phyloP scores from a whole-genome alignment of 1,140 invertebrate species.

The Drosophila varians region DNA sequence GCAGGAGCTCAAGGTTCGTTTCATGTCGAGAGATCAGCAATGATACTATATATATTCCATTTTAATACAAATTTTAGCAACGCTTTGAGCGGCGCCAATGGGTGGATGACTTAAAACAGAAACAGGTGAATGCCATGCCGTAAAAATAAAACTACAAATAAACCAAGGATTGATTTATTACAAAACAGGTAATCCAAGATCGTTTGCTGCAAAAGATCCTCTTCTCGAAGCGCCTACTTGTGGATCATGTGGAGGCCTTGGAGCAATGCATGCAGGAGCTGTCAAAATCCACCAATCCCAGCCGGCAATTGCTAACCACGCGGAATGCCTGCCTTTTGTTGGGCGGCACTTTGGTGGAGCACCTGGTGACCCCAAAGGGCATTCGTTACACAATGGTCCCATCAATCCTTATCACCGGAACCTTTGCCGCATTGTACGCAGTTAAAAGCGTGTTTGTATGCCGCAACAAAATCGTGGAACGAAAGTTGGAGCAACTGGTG shows the following conservation, averaged over 20 bases:
- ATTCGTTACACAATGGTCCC: constrained; percentile 62
- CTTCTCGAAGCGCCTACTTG: constrained; percentile 73
- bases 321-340: constrained; percentile 67
- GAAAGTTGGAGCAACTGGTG: constrained; percentile 72
- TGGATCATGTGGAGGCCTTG: constrained; percentile 78
- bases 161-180: constrained; percentile 1
- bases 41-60: neutral
- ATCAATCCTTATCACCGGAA: constrained; percentile 46
- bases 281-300: neutral
- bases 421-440: constrained; percentile 66
- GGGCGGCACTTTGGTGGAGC: constrained; percentile 65
- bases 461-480: constrained; percentile 76
- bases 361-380: constrained; percentile 64
- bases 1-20: constrained; percentile 58
- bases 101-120: constrained; percentile 71
- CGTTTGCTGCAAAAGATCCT: constrained; percentile 70
- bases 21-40: neutral
- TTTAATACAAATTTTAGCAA: constrained; percentile 20
- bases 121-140: constrained; percentile 59
- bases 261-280: constrained; percentile 70
- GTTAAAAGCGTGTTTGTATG: constrained; percentile 75
- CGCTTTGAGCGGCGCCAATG: constrained; percentile 45
- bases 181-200: constrained; percentile 62
- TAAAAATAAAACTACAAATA: constrained; percentile 24
- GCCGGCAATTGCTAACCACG: constrained; percentile 58